Evolutionary conservation across 1,140 invertebrate species (phyloP).

Genomic region (Protaetia brevitarsis): DNA sequence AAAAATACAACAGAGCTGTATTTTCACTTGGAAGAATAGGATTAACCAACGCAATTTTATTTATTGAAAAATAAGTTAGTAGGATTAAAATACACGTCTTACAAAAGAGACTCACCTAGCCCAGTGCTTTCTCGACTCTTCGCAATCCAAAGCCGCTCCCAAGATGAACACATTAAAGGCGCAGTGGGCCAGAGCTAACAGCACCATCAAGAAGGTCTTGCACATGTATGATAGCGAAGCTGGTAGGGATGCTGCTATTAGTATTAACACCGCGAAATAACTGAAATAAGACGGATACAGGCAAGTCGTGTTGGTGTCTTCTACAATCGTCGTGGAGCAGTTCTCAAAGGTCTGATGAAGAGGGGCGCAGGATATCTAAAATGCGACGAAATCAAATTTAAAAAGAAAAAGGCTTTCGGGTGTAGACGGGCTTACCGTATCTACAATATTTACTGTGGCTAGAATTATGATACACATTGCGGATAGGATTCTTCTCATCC

Average conservation of each 20-base stretch:
- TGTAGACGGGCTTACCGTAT: slow-evolving; percentile 58
- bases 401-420: not conserved
- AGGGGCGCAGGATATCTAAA: slow-evolving; percentile 40
- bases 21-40: too few species aligned
- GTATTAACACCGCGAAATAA: slow-evolving; percentile 64
- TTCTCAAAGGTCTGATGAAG: slow-evolving; percentile 32
- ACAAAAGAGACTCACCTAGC: slow-evolving; percentile 37
- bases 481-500: slow-evolving; percentile 54
- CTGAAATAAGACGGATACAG: slow-evolving; percentile 73
- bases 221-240: slow-evolving; percentile 69
- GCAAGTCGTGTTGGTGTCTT: slow-evolving; percentile 46
- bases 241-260: slow-evolving; percentile 69
- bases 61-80: too few species aligned
- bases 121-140: slow-evolving; percentile 52
- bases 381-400: not conserved
- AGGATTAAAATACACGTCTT: too few species aligned
- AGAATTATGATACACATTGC: slow-evolving; percentile 56
- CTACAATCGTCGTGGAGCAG: slow-evolving; percentile 32
- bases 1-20: too few species aligned
- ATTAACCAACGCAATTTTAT: too few species aligned
- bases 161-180: slow-evolving; percentile 61
- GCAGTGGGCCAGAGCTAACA: slow-evolving; percentile 61
- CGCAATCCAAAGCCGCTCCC: slow-evolving; percentile 56
- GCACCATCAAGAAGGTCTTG: slow-evolving; percentile 64
- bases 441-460: slow-evolving; percentile 56